A percentile compares a stretch with the other conserved stretches of the same genome.
phyloP scores from a whole-genome alignment of 2,888 invertebrate species.

The Apomyelois bistriatella region DNA sequence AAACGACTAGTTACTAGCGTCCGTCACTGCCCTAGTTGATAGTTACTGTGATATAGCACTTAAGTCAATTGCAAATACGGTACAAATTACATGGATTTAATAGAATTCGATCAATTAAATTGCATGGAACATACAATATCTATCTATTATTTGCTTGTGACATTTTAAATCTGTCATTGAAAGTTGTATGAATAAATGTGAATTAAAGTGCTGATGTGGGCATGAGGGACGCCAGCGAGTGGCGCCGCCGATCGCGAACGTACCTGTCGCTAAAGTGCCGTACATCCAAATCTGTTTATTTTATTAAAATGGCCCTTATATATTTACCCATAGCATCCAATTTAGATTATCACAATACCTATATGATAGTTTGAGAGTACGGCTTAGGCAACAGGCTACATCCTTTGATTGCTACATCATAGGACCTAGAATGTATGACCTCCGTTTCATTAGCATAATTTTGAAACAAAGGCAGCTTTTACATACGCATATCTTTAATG shows the following conservation, averaged over 20 bases:
- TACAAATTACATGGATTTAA: too few species aligned
- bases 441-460: slow-evolving; percentile 27
- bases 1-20: background rate
- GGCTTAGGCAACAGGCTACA: slow-evolving; percentile 12
- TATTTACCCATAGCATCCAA: too few species aligned
- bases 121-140: background rate
- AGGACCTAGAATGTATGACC: slow-evolving; percentile 7
- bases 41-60: too few species aligned
- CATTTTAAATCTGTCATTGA: background rate
- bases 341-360: background rate
- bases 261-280: background rate
- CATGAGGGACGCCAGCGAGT: background rate
- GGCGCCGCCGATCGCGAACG: background rate
- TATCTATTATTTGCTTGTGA: background rate
- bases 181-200: background rate
- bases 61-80: too few species aligned
- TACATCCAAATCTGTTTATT: too few species aligned
- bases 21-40: background rate
- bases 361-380: slow-evolving; percentile 11
- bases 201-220: too few species aligned
- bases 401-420: too few species aligned
- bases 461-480: slow-evolving; percentile 34
- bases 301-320: too few species aligned
- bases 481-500: slow-evolving; percentile 44
- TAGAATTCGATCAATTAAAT: too few species aligned